Percentiles rank a stretch among this genome's conserved stretches.
Conservation (phyloP, 2,797 vertebrate genomes). For the Falco columbarius region DNA sequence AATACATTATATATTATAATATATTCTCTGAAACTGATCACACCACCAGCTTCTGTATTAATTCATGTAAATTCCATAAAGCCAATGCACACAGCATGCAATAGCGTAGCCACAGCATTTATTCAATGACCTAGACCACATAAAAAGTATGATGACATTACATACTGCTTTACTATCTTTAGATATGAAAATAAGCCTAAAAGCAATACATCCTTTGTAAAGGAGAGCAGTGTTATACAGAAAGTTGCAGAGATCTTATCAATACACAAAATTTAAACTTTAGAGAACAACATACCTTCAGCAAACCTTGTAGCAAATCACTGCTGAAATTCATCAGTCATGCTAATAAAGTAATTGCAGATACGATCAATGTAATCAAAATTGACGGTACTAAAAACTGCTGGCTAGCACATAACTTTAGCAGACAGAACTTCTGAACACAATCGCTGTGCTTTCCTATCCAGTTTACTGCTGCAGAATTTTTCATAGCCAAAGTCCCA, state of each 20-base stretch:
- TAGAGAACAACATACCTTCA: background rate
- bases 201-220: background rate
- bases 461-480: background rate
- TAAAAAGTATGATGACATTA: background rate
- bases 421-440: background rate
- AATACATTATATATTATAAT: too few species aligned
- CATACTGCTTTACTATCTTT: background rate
- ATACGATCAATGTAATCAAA: background rate
- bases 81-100: accelerated
- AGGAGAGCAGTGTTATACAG: background rate
- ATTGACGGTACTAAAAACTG: background rate
- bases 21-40: background rate
- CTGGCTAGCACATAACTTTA: background rate
- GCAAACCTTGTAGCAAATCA: background rate
- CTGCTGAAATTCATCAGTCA: background rate
- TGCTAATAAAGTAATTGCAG: background rate
- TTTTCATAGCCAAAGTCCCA: background rate
- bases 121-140: background rate
- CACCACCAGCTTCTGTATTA: background rate
- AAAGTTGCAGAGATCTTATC: background rate
- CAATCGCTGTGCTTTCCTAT: background rate
- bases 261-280: background rate
- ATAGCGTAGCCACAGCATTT: background rate
- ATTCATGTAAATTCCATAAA: background rate
- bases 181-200: background rate